phyloP scores from a whole-genome alignment of 37 sponge, comb jelly and placozoan species.

The Spongilla lacustris region DNA sequence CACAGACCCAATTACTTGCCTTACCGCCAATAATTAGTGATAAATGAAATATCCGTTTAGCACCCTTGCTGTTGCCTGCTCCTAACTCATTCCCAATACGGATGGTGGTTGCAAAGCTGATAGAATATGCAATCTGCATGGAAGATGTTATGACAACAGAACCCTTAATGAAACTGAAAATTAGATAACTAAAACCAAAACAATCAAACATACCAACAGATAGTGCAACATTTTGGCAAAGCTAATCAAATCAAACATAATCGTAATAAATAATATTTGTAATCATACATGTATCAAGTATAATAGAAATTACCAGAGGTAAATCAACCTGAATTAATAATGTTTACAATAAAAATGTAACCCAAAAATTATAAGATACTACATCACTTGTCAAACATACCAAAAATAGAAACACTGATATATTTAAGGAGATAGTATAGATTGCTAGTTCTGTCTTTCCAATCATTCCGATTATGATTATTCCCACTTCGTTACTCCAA shows the following conservation, averaged over 20 bases:
- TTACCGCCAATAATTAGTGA: background rate
- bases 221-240: too few species aligned
- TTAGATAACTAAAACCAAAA: too few species aligned
- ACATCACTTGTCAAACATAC: too few species aligned
- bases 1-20: background rate
- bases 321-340: conserved; percentile 39
- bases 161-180: too few species aligned
- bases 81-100: conserved; percentile 62
- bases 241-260: too few species aligned
- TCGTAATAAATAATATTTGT: too few species aligned
- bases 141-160: too few species aligned
- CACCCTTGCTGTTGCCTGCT: conserved; percentile 42
- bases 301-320: conserved; percentile 41
- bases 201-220: too few species aligned
- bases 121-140: conserved; percentile 53
- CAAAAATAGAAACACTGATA: background rate
- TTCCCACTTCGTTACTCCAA: conserved; percentile 59
- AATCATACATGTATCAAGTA: too few species aligned
- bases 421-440: conserved; percentile 29
- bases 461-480: conserved; percentile 53
- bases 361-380: too few species aligned
- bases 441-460: conserved; percentile 40
- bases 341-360: too few species aligned
- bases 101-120: conserved; percentile 30
- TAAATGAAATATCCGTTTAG: conserved; percentile 21